phyloP scores from a whole-genome alignment of 2,113 vertebrate genomes.

The Tamias sibiricus region DNA sequence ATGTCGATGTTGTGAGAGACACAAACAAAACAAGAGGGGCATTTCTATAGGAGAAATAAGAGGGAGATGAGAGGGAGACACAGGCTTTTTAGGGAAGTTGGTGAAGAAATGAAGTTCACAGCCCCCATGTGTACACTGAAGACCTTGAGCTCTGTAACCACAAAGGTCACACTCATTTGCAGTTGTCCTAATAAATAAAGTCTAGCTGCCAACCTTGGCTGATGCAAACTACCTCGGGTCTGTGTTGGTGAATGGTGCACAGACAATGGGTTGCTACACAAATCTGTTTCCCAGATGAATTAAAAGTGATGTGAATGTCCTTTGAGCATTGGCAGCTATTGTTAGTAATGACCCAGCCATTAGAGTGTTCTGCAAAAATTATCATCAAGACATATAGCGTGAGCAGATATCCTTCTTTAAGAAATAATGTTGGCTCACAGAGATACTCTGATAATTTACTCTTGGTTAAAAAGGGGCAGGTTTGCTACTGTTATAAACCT shows the following conservation, averaged over 20 bases:
- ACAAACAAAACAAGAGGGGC: constrained; percentile 20
- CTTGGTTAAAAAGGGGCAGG: neutral
- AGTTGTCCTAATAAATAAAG: neutral
- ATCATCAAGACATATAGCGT: neutral
- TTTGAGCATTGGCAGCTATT: neutral
- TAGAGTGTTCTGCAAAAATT: neutral
- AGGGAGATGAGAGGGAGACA: neutral
- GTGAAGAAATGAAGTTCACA: neutral
- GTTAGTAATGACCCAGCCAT: constrained; percentile 16
- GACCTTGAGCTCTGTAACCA: neutral
- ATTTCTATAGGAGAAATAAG: neutral
- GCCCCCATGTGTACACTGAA: neutral
- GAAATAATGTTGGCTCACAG: constrained; percentile 13
- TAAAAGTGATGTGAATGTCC: neutral
- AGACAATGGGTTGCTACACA: neutral
- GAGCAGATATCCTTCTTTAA: neutral
- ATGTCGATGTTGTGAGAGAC: neutral
- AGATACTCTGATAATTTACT: constrained; percentile 52
- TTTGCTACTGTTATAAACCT: constrained; percentile 33
- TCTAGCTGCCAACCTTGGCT: neutral
- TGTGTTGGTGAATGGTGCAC: neutral
- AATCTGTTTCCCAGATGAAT: neutral
- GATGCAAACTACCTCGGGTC: neutral
- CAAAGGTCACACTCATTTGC: neutral
- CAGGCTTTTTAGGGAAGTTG: neutral